These are phyloP conservation scores for Elgonia sp. DNA, from an alignment of 2,888 invertebrate genomes.

Conservation along the genomic window DNA sequence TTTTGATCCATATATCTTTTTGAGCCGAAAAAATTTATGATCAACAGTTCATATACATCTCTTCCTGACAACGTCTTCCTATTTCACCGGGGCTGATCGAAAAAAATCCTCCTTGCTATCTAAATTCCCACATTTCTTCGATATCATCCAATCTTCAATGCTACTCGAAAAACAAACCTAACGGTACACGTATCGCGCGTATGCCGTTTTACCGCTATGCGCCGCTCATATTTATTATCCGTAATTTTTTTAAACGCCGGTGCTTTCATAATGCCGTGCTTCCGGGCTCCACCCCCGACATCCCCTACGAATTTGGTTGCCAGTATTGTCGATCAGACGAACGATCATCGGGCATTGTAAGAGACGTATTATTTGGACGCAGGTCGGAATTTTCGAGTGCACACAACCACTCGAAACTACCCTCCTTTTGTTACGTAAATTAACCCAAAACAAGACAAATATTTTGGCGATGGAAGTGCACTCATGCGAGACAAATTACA, in stretches of 20 bases:
- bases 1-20: conserved; percentile 25
- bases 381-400: conserved; percentile 53
- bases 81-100: conserved; percentile 31
- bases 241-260: conserved; percentile 65
- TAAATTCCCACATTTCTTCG: conserved; percentile 76
- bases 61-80: conserved; percentile 33
- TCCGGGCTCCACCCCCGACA: conserved; percentile 62
- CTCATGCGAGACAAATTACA: conserved; percentile 6
- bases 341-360: conserved; percentile 51
- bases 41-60: conserved; percentile 6
- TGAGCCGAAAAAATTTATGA: conserved; percentile 15
- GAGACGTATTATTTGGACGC: conserved; percentile 49
- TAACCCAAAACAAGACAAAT: conserved; percentile 29
- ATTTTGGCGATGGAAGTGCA: not conserved
- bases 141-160: conserved; percentile 78
- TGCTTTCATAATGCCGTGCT: conserved; percentile 29
- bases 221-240: conserved; percentile 71
- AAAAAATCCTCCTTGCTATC: conserved; percentile 49
- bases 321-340: conserved; percentile 55
- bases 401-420: not conserved
- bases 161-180: conserved; percentile 81
- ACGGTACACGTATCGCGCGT: conserved; percentile 85
- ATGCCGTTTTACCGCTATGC: conserved; percentile 78
- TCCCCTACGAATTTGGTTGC: conserved; percentile 47
- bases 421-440: conserved; percentile 27